phyloP scores from a whole-genome alignment of 37 sponge, comb jelly and placozoan species.

The Spongia lamella region DNA sequence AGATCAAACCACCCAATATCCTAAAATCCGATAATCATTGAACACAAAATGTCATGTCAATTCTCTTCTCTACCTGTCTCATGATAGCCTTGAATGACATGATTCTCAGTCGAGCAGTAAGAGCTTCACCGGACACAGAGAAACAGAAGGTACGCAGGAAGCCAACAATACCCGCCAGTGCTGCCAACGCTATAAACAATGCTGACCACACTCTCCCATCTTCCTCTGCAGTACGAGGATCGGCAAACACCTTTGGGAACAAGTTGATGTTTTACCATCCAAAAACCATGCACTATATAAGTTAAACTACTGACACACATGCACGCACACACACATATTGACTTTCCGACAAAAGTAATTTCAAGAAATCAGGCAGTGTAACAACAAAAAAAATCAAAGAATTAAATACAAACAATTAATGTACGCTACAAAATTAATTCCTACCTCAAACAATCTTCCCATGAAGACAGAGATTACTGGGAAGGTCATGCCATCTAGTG shows the following conservation, averaged over 20 bases:
- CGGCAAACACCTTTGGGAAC: conserved; percentile 24
- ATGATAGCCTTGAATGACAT: conserved; percentile 50
- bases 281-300: too few species aligned
- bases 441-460: conserved; percentile 45
- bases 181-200: conserved; percentile 52
- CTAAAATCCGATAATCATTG: neutral
- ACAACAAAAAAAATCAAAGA: too few species aligned
- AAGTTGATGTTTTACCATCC: too few species aligned
- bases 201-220: conserved; percentile 44
- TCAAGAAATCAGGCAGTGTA: too few species aligned
- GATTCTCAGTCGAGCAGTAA: conserved; percentile 49
- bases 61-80: conserved; percentile 37
- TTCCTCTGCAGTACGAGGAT: conserved; percentile 12
- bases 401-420: too few species aligned
- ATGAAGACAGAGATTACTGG: conserved; percentile 77
- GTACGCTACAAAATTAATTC: neutral
- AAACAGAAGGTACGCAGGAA: conserved; percentile 27
- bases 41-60: too few species aligned
- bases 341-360: too few species aligned
- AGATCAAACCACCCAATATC: conserved; percentile 77
- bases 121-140: conserved; percentile 45
- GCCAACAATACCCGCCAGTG: conserved; percentile 38
- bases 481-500: conserved; percentile 48
- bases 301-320: too few species aligned
- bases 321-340: too few species aligned